Evolutionary conservation across 2,113 vertebrate species (phyloP).

Genomic region (Rhinoptilus africanus): DNA sequence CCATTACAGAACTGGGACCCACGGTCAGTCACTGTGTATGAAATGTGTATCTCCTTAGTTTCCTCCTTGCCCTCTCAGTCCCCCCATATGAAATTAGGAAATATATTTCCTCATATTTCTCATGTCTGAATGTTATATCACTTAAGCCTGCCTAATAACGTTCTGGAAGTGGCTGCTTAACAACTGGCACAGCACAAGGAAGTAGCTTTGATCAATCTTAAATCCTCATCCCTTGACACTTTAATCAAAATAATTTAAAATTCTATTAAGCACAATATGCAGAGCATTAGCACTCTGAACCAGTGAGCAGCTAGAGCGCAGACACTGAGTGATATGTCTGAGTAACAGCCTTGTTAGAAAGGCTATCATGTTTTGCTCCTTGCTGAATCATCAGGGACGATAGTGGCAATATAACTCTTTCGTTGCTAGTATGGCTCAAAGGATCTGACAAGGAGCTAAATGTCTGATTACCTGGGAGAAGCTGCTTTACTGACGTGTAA

Average conservation of each 20-base stretch:
- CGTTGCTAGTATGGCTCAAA: not conserved
- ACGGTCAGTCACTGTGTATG: not conserved
- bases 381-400: conserved; percentile 52
- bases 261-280: conserved; percentile 74
- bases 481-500: not conserved
- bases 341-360: conserved; percentile 42
- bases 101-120: conserved; percentile 26
- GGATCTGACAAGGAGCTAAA: not conserved
- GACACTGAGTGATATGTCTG: conserved; percentile 6
- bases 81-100: not conserved
- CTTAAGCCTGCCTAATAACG: conserved; percentile 32
- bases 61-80: not conserved
- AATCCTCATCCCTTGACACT: conserved; percentile 72
- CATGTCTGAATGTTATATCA: not conserved
- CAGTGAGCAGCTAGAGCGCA: conserved; percentile 14
- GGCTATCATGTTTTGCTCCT: conserved; percentile 19
- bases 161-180: conserved; percentile 60
- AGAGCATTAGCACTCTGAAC: conserved; percentile 66
- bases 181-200: conserved; percentile 33
- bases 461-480: not conserved
- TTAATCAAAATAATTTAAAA: conserved; percentile 82
- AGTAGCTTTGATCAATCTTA: conserved; percentile 70
- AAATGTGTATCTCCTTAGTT: not conserved
- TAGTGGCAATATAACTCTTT: not conserved
- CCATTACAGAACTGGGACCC: not conserved